Percentiles rank a stretch among this genome's conserved stretches.
Evolutionary conservation across 2,113 vertebrate species (phyloP).

Genomic region (Ramphastos sulfuratus): DNA sequence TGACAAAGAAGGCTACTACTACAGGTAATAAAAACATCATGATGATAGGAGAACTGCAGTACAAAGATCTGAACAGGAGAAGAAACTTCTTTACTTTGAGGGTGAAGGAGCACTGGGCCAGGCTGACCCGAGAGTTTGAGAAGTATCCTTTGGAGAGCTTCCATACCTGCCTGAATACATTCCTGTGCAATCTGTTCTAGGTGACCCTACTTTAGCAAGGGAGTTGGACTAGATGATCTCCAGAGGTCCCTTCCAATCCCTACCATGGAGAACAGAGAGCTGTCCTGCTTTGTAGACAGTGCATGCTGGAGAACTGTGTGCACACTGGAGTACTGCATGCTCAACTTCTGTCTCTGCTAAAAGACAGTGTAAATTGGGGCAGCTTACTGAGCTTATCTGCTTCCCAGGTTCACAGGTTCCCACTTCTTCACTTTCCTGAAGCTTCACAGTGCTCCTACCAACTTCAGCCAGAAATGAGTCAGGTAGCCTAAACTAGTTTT

Average conservation of each 20-base stretch:
- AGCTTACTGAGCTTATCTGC: neutral
- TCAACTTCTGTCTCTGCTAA: neutral
- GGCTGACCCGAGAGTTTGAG: too few relatives aligned
- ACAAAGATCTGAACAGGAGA: neutral
- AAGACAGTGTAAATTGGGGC: neutral
- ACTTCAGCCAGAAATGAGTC: neutral
- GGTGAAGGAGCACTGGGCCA: too few relatives aligned
- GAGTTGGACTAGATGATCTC: too few relatives aligned
- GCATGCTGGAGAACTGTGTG: neutral
- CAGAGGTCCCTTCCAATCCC: too few relatives aligned
- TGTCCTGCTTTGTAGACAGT: neutral
- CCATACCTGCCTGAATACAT: too few relatives aligned
- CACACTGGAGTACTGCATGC: neutral
- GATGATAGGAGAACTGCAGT: neutral
- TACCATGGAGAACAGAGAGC: neutral
- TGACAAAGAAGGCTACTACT: neutral
- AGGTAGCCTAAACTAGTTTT: neutral
- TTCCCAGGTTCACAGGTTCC: neutral
- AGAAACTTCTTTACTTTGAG: too few relatives aligned
- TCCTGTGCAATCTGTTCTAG: too few relatives aligned
- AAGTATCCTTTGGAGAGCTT: too few relatives aligned
- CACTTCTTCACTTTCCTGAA: neutral
- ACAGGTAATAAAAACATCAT: neutral
- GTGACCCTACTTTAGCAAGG: too few relatives aligned
- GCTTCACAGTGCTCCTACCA: neutral